These are phyloP conservation scores for Phataginus tetradactyla DNA, from an alignment of 2,797 vertebrate genomes.

Conservation along the genomic window DNA sequence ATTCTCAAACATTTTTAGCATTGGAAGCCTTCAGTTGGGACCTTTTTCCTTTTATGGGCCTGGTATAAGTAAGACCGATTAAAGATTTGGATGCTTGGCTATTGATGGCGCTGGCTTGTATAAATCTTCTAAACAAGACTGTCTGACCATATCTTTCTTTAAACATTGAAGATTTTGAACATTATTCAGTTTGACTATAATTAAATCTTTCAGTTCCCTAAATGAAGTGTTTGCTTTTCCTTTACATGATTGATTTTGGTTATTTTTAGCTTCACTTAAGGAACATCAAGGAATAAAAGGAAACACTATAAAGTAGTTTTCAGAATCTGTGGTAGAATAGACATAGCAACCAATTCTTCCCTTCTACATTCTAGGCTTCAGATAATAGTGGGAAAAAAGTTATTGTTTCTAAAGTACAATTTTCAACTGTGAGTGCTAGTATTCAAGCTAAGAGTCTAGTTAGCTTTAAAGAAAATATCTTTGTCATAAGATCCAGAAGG, in stretches of 20 bases:
- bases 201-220: constrained; percentile 27
- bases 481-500: not conserved
- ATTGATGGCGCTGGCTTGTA: not conserved
- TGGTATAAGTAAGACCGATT: not conserved
- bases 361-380: not conserved
- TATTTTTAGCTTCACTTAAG: constrained; percentile 13
- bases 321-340: not conserved
- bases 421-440: not conserved
- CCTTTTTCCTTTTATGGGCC: not conserved
- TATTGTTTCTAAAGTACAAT: not conserved
- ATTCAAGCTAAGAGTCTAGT: not conserved
- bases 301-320: constrained; percentile 31
- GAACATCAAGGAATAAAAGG: not conserved
- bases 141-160: not conserved
- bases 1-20: constrained; percentile 3
- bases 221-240: not conserved
- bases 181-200: not conserved
- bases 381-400: not conserved
- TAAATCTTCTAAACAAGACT: not conserved
- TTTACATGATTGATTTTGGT: not conserved
- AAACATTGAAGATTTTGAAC: not conserved
- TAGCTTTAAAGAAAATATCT: not conserved
- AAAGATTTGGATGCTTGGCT: not conserved
- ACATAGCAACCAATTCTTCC: not conserved
- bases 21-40: not conserved